These are phyloP conservation scores for Matsumyia berberina DNA, from an alignment of 2,888 invertebrate genomes.

Conservation along the genomic window DNA sequence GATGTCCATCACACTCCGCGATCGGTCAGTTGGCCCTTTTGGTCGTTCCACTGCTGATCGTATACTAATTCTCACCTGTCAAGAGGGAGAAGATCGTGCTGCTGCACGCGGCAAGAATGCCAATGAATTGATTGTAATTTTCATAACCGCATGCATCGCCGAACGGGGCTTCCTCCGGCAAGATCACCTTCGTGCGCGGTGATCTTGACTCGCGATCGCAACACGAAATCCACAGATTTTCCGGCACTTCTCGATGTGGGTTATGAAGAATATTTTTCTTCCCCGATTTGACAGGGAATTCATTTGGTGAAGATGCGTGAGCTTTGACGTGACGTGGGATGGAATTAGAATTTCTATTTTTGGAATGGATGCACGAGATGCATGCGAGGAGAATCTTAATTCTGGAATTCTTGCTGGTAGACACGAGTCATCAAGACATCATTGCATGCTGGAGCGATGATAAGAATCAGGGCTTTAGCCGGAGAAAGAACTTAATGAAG, in stretches of 20 bases:
- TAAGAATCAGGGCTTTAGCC: background rate
- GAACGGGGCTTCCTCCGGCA: background rate
- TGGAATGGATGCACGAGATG: background rate
- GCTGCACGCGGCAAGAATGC: constrained; percentile 19
- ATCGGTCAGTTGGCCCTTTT: constrained; percentile 1
- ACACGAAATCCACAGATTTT: background rate
- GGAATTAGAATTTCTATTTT: background rate
- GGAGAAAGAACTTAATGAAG: background rate
- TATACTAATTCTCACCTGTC: constrained; percentile 11
- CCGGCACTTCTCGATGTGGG: constrained; percentile 13
- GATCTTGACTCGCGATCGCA: constrained; percentile 2
- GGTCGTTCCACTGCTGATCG: constrained; percentile 2
- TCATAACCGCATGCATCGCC: constrained; percentile 1
- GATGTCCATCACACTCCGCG: constrained; percentile 3
- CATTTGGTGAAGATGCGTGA: constrained; percentile 1
- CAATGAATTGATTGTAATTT: constrained; percentile 23
- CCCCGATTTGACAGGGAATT: background rate
- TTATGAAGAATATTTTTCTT: background rate
- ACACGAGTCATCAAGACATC: background rate
- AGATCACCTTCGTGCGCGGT: constrained; percentile 18
- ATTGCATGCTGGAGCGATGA: background rate
- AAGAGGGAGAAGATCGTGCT: constrained; percentile 9
- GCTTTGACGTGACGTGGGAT: background rate
- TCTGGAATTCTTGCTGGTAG: background rate
- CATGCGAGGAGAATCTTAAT: background rate